Evolutionary conservation across 1,140 invertebrate genomes (phyloP), one percentile per base, ranked within the genome.

Genomic region (Saccostrea echinata): DNA sequence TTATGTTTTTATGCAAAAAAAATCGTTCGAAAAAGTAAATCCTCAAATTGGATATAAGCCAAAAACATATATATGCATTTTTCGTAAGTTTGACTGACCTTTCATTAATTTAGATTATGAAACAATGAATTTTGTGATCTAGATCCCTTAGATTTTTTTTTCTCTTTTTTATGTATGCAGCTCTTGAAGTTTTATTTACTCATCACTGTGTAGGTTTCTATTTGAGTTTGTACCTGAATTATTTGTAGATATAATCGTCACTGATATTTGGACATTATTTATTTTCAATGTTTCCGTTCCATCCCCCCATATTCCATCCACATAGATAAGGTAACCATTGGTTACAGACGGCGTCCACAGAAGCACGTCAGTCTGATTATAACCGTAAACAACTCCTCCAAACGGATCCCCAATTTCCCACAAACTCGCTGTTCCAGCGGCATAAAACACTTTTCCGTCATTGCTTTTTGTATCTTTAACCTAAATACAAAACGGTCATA

Each of bases 191-290:
- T n/a, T n/a, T n/a, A n/a, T n/a, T n/a, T n/a, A n/a, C n/a, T n/a
- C n/a, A n/a, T n/a, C n/a, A n/a, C n/a, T n/a, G n/a, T n/a, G n/a
- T n/a, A n/a, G n/a, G n/a, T n/a, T n/a, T n/a, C n/a, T n/a, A n/a
- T n/a, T n/a, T n/a, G n/a, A n/a, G n/a, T n/a, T n/a, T n/a, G n/a
- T 61, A 61, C 55, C 55, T 61, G 55, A 61, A 61, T 61, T 61
- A 18, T 18, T 61, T 3, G 55, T 61, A 18, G 18, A 61, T 16
- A 61, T 1, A 61, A 61, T 61, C 0, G 55, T 61, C 4, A 61
- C 55, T 2, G 55, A 61, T 18, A 61, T 61, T 61, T 61, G 55
- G 0, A 61, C 55, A 21, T 13, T 61, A 61, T 61, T 61, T 1
- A 61, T 61, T 18, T 61, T 4, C n/a, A 61, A 6, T 61, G 55